Evolutionary conservation across 2,888 invertebrate species (phyloP).

Genomic region (Strigamia maritima): DNA sequence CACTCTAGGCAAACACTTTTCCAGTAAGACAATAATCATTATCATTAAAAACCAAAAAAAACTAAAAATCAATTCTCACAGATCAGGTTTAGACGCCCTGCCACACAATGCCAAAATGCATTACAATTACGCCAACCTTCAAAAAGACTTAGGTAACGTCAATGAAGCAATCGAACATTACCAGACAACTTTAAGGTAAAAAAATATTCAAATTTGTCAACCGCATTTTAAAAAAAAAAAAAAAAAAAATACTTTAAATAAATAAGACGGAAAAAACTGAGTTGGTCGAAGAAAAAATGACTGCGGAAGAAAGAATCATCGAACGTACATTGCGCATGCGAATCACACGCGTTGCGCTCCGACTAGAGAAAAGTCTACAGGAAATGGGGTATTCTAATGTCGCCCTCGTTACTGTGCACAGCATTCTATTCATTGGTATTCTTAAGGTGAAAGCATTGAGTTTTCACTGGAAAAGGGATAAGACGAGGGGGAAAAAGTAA

Average conservation of each 20-base stretch:
- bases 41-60: not conserved
- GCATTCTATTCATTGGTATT: constrained; percentile 31
- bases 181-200: constrained; percentile 50
- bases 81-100: constrained; percentile 72
- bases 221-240: not conserved
- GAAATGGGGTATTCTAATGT: constrained; percentile 34
- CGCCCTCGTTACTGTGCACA: constrained; percentile 24
- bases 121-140: constrained; percentile 53
- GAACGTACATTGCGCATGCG: constrained; percentile 29
- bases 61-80: constrained; percentile 52
- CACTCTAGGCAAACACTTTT: constrained; percentile 70
- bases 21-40: constrained; percentile 57
- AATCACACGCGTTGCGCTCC: constrained; percentile 18
- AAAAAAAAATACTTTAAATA: not conserved
- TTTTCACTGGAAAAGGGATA: not conserved
- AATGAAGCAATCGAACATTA: constrained; percentile 50
- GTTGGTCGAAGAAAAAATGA: not conserved
- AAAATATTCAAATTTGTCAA: not conserved
- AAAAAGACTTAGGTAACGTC: constrained; percentile 49
- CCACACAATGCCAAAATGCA: constrained; percentile 71
- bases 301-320: not conserved
- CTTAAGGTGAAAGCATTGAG: constrained; percentile 11
- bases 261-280: not conserved
- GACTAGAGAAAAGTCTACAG: constrained; percentile 29
- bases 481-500: not conserved